Evolutionary conservation across 1,140 invertebrate species (phyloP).

Genomic region (Aphaenogaster floridana): DNA sequence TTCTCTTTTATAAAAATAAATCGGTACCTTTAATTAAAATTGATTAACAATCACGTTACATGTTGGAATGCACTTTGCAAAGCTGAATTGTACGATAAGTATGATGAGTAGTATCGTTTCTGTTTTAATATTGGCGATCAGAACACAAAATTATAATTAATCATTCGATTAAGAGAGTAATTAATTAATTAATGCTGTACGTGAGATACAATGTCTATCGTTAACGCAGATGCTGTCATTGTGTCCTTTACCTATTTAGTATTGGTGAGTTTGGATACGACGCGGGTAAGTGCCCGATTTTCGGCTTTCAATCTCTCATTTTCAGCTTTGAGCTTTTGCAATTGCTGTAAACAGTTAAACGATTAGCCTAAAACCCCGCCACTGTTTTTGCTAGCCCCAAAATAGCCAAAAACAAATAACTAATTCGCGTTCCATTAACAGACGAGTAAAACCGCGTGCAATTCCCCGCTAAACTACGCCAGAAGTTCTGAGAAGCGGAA

Average conservation of each 20-base stretch:
- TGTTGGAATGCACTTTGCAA: conserved; percentile 62
- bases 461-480: conserved; percentile 41
- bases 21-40: conserved; percentile 51
- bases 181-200: conserved; percentile 82
- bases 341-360: conserved; percentile 95
- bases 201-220: conserved; percentile 83
- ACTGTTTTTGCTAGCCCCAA: conserved; percentile 65
- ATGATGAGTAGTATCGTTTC: conserved; percentile 75
- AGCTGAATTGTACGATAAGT: conserved; percentile 73
- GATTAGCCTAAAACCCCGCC: conserved; percentile 84
- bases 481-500: conserved; percentile 69
- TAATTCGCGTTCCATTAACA: conserved; percentile 44
- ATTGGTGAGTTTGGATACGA: conserved; percentile 98
- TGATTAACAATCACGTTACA: conserved; percentile 47
- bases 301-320: conserved; percentile 98
- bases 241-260: conserved; percentile 92
- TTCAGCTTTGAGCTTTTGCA: conserved; percentile 98
- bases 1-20: conserved; percentile 49
- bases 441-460: conserved; percentile 17
- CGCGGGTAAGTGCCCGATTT: conserved; percentile 97
- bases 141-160: conserved; percentile 76
- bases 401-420: conserved; percentile 61
- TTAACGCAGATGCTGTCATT: conserved; percentile 86
- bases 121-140: conserved; percentile 77
- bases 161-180: conserved; percentile 70